Evolutionary conservation across 2,888 invertebrate species (phyloP).

Genomic region (Linyphia triangularis): DNA sequence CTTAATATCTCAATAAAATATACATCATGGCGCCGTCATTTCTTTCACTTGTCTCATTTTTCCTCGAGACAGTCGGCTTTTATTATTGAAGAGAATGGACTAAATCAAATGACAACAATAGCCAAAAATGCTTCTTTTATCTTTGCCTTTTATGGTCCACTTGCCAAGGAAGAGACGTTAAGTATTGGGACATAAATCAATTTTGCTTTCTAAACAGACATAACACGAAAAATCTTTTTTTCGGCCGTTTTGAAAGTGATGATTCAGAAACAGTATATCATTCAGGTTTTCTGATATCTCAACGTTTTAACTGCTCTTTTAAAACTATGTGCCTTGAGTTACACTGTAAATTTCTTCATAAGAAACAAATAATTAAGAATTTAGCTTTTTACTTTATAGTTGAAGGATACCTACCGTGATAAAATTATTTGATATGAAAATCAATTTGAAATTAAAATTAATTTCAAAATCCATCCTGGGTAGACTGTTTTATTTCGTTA

Average conservation of each 20-base stretch:
- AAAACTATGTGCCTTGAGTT: too few relatives aligned
- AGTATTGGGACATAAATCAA: not conserved
- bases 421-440: too few relatives aligned
- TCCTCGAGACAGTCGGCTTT: not conserved
- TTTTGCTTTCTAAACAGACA: not conserved
- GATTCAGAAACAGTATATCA: not conserved
- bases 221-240: not conserved
- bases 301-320: not conserved
- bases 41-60: not conserved
- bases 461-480: too few relatives aligned
- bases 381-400: too few relatives aligned
- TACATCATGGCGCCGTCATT: conserved; percentile 44
- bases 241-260: conserved; percentile 9
- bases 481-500: too few relatives aligned
- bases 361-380: too few relatives aligned
- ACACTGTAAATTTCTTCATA: too few relatives aligned
- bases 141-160: conserved; percentile 19
- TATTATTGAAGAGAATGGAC: conserved; percentile 12
- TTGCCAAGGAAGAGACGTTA: not conserved
- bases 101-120: conserved; percentile 5
- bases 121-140: not conserved
- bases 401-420: too few relatives aligned
- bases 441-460: too few relatives aligned
- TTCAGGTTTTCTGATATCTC: not conserved
- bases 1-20: conserved; percentile 55